These are phyloP conservation scores for Hippocampus comes DNA, from an alignment of 2,113 vertebrate genomes.

Conservation along the genomic window DNA sequence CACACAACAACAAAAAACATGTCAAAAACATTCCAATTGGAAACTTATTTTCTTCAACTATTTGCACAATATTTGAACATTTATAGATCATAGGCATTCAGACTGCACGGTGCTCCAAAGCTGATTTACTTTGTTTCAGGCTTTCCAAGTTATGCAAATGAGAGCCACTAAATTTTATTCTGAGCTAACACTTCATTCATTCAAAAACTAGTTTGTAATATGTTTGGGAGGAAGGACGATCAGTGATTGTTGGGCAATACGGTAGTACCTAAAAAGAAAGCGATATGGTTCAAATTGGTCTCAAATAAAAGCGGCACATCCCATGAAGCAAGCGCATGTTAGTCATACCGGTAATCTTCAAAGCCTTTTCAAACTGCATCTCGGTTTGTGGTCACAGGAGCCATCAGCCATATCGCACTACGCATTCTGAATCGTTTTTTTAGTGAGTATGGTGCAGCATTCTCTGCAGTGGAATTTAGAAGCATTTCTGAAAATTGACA, in stretches of 20 bases:
- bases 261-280: not conserved
- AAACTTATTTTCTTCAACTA: constrained; percentile 29
- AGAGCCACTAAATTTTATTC: constrained; percentile 27
- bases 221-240: too few relatives aligned
- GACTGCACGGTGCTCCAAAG: constrained; percentile 15
- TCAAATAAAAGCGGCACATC: not conserved
- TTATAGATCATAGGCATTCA: constrained; percentile 27
- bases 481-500: not conserved
- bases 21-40: constrained; percentile 1
- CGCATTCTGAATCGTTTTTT: not conserved
- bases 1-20: not conserved
- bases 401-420: not conserved
- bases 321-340: not conserved
- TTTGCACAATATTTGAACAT: constrained; percentile 30
- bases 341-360: not conserved
- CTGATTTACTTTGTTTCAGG: not conserved
- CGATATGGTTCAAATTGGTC: not conserved
- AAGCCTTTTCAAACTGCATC: not conserved
- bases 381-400: too few relatives aligned
- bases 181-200: constrained; percentile 11
- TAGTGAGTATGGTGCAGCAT: not conserved
- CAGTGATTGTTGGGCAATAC: not conserved
- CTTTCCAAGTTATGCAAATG: constrained; percentile 33
- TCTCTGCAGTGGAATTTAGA: not conserved
- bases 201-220: too few relatives aligned